Evolutionary conservation across 2,113 vertebrate genomes (phyloP), one percentile per base, ranked within the genome.

Genomic region (Dolichotis patagonum): DNA sequence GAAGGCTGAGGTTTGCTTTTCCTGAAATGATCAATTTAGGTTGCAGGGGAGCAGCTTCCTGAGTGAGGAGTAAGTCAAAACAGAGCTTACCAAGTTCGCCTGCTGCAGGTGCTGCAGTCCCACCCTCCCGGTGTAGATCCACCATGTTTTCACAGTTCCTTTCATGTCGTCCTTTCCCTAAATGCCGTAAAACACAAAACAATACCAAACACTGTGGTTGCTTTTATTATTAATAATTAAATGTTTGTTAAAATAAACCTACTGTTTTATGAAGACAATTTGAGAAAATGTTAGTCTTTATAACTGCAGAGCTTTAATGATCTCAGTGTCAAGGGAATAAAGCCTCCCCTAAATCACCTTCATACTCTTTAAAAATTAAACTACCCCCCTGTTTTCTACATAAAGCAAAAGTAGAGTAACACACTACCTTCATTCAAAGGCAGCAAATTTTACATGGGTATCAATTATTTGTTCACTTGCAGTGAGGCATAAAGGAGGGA

Each of bases 1-100:
- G 97, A 96, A 91, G 80, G 60, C 60, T 97, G 97, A 97, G 98
- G 98, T 96, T 98, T 98, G 73, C 46, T 75, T 98, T 98, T 98
- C 97, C 97, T 98, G 98, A 97, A 98, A 98, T 26, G 95, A 93
- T 96, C 96, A 97, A 14, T 88, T 97, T 56, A 85, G 89, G 92
- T 77, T 93, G 85, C 63, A 85, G 65, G 17, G 84, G 81, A 94
- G 35, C 24, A 98, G 87, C 73, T 46, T 88, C 93, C 88, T 97
- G 85, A 98, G 56, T 83, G 93, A 98, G 97, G 92, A 60, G 35
- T 81, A 85, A 95, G 41, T 93, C 81, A 95, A 95, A 73, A 87
- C 96, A 38, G 38, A 32, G 85, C 96, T 95, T 97, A 97, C 97
- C 58, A 86, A 97, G 52, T 52, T 56, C 96, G 43, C 19, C 43